phyloP scores from a whole-genome alignment of 2,797 vertebrate species.

The Neosilurus hyrtlii region DNA sequence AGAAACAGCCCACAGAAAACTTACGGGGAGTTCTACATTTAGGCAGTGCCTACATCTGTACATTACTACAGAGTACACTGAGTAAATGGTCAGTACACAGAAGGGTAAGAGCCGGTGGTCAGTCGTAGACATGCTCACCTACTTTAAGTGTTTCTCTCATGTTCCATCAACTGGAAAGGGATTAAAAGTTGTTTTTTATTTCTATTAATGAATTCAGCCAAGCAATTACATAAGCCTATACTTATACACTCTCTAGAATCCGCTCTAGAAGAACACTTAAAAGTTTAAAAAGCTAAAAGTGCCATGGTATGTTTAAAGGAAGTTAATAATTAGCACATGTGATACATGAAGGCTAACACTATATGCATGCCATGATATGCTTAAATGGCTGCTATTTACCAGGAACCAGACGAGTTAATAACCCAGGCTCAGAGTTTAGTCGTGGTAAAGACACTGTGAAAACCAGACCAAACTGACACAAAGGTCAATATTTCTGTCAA shows the following conservation, averaged over 20 bases:
- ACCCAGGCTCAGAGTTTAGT: neutral
- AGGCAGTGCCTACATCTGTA: too few species aligned
- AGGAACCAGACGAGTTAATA: neutral
- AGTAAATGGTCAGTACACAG: neutral
- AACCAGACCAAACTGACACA: neutral
- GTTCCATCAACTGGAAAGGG: neutral
- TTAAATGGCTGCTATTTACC: slow-evolving; percentile 13
- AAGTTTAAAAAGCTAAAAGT: neutral
- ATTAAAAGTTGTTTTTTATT: neutral
- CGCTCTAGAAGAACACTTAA: too few species aligned
- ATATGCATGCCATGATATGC: neutral
- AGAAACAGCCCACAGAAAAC: too few species aligned
- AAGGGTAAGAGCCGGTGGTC: neutral
- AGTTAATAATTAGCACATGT: neutral
- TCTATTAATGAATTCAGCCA: neutral
- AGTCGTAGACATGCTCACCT: neutral
- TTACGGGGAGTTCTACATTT: too few species aligned
- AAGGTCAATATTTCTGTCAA: neutral
- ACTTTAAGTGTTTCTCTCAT: neutral
- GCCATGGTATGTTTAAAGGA: neutral
- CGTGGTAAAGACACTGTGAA: neutral
- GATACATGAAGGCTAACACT: neutral
- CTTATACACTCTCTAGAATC: neutral
- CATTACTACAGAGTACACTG: neutral
- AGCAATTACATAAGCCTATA: neutral